Conservation (phyloP, 2,797 vertebrate genomes). For the Rhyacichthys aspro region DNA sequence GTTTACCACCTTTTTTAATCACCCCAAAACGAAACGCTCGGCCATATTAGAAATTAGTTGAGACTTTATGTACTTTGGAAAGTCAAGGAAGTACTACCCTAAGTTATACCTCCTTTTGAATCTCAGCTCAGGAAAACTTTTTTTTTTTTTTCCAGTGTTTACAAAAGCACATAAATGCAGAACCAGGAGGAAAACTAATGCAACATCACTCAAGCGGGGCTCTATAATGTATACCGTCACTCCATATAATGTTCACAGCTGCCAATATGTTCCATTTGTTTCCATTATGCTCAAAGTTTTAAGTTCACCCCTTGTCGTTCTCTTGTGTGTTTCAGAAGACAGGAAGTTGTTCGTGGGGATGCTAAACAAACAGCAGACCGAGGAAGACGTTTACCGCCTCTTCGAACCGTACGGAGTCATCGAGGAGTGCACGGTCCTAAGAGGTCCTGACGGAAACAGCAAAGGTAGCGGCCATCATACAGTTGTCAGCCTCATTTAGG, state of each 20-base stretch:
- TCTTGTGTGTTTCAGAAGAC: slow-evolving; percentile 92
- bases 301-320: slow-evolving; percentile 67
- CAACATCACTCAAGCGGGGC: slow-evolving; percentile 46
- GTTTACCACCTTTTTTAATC: too few species aligned
- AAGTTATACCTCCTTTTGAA: too few species aligned
- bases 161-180: not conserved
- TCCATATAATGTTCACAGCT: slow-evolving; percentile 4
- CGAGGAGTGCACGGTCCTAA: slow-evolving; percentile 96
- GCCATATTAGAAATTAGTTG: too few species aligned
- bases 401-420: slow-evolving; percentile 98
- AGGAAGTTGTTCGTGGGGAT: slow-evolving; percentile 99
- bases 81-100: too few species aligned
- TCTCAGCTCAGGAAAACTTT: not conserved
- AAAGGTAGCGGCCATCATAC: slow-evolving; percentile 85
- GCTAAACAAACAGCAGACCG: slow-evolving; percentile 99
- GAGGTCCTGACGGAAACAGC: slow-evolving; percentile 98
- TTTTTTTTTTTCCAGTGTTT: not conserved
- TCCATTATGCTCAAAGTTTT: slow-evolving; percentile 54
- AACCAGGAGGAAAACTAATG: slow-evolving; percentile 55
- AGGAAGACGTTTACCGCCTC: slow-evolving; percentile 97
- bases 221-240: slow-evolving; percentile 56
- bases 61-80: too few species aligned
- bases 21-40: too few species aligned
- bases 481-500: slow-evolving; percentile 64
- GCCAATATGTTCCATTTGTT: slow-evolving; percentile 21